Evolutionary conservation across 2,797 vertebrate species (phyloP), one percentile per base, ranked within the genome.

Genomic region (Macroramphosus scolopax): DNA sequence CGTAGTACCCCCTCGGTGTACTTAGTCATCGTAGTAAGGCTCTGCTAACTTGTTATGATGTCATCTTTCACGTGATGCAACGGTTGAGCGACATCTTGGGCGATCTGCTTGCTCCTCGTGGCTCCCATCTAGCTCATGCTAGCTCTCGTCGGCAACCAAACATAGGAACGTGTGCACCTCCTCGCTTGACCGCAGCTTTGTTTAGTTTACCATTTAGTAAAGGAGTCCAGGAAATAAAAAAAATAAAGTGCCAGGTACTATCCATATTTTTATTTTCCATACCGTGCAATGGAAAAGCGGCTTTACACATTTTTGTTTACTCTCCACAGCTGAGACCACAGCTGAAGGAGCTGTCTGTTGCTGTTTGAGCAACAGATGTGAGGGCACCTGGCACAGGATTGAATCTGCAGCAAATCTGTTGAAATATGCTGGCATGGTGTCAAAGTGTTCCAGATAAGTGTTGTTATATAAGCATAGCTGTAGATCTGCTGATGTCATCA

Each of bases 361-460:
- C 73, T 74, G 12, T 68, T 60, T 24, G 46, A 77, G 68, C 56
- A 81, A 53, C 78, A 79, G 58, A 65, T 79, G 68, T 56, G 48
- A 22, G 20, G 60, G 49, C 63, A 75, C 68, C 63, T 71, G 70
- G 68, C 58, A 51, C 36, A 2, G 15, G 26, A 37, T 39, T 51
- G 43, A 32, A 47, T 62, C 54, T 62, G 50, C 37, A 63, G 9
- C 51, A 45, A 28, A 14, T 45, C 41, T 12, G 12, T 28, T 61
- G 29, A 75, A 57, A 69, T 56, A 28, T 31, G 12, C 28, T 59
- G 36, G 46, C 42, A 2, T 7, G 6, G 16, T 14, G 58, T 51
- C 58, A 58, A 17, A 9, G 17, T 14, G 52, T 61, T 26, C 47
- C 41, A 45, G 49, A 47, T 52, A 51, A 6, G n/a, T n/a, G 29